Conservation (phyloP, 2,113 vertebrate genomes). For the Phaetusa simplex region DNA sequence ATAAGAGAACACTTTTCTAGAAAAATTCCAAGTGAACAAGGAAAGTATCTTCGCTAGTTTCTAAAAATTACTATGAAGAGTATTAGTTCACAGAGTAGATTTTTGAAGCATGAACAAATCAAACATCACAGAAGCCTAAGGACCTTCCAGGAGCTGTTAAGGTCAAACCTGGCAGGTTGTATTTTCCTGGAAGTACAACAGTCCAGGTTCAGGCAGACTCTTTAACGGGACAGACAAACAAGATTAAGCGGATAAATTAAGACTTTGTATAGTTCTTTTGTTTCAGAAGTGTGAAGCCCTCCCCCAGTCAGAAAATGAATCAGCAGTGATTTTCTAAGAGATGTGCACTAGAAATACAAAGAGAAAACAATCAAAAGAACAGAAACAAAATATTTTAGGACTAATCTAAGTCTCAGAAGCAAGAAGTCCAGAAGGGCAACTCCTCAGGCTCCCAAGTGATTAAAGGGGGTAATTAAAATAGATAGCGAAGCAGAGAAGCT, state of each 20-base stretch:
- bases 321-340: background rate
- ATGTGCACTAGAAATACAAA: background rate
- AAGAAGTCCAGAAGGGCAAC: background rate
- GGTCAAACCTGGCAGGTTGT: background rate
- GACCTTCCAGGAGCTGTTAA: background rate
- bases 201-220: background rate
- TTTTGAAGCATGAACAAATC: background rate
- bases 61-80: background rate
- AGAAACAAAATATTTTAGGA: background rate
- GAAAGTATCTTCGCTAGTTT: background rate
- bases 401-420: background rate
- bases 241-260: background rate
- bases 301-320: background rate
- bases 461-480: constrained; percentile 4
- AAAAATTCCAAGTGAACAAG: background rate
- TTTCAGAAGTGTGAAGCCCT: background rate
- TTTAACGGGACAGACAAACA: background rate
- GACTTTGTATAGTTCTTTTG: background rate
- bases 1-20: background rate
- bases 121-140: background rate
- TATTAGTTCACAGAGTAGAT: background rate
- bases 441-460: background rate
- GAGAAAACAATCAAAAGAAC: background rate
- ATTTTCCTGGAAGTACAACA: background rate
- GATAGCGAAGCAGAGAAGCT: background rate